These are phyloP conservation scores for Trichopria drosophilae DNA, from an alignment of 2,888 invertebrate genomes.

Conservation along the genomic window DNA sequence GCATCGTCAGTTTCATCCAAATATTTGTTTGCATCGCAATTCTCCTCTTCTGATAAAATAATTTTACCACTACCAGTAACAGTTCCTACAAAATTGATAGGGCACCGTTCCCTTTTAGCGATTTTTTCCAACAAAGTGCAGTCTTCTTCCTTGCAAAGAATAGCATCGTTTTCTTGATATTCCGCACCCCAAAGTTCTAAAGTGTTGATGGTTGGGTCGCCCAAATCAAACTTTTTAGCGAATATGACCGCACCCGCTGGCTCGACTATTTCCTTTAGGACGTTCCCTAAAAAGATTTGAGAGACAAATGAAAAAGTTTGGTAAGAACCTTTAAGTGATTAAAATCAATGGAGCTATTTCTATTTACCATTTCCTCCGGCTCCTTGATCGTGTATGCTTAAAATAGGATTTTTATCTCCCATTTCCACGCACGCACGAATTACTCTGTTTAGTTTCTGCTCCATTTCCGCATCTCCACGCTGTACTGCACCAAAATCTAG, in stretches of 20 bases:
- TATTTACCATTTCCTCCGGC: slow-evolving; percentile 86
- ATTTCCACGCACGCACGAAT: slow-evolving; percentile 89
- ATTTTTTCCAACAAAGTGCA: slow-evolving; percentile 69
- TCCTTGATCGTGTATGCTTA: slow-evolving; percentile 98
- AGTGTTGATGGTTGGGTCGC: slow-evolving; percentile 91
- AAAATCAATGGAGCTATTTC: too few species aligned
- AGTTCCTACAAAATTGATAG: slow-evolving; percentile 88
- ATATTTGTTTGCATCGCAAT: slow-evolving; percentile 60
- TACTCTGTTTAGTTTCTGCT: slow-evolving; percentile 91
- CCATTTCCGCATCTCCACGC: slow-evolving; percentile 97
- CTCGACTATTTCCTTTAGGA: slow-evolving; percentile 93
- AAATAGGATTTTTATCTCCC: slow-evolving; percentile 80
- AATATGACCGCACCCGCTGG: slow-evolving; percentile 91
- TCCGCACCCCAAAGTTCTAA: slow-evolving; percentile 98
- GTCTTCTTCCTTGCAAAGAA: slow-evolving; percentile 75
- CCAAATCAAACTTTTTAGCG: slow-evolving; percentile 82
- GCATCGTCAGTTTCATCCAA: slow-evolving; percentile 52
- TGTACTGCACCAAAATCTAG: slow-evolving; percentile 97
- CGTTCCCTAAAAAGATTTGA: slow-evolving; percentile 74
- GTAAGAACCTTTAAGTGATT: too few species aligned
- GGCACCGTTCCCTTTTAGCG: slow-evolving; percentile 86
- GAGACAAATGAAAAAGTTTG: too few species aligned
- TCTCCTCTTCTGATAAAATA: slow-evolving; percentile 66
- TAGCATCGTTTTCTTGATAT: slow-evolving; percentile 94
- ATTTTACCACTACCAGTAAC: slow-evolving; percentile 86